Percentiles rank a stretch among this genome's conserved stretches.
Evolutionary conservation across 2,797 vertebrate genomes (phyloP).

Genomic region (Betta splendens): DNA sequence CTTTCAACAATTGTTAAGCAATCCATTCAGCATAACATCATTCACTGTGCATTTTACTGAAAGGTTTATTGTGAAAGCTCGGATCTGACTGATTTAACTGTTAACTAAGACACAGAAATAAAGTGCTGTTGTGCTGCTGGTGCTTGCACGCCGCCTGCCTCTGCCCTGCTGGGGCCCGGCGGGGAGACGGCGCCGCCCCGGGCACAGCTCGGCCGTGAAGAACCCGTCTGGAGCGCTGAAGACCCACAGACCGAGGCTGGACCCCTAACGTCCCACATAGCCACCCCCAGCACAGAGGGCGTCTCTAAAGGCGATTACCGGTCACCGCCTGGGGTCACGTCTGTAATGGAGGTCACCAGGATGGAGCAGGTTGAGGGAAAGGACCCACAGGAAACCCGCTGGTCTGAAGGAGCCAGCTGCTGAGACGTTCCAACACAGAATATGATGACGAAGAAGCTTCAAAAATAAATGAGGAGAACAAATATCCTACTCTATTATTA

Average conservation of each 20-base stretch:
- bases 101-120: no score
- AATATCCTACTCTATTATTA: no score
- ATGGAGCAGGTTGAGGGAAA: not conserved
- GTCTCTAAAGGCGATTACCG: not conserved
- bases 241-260: slow-evolving; percentile 33
- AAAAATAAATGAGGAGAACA: no score
- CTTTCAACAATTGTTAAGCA: no score
- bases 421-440: no score
- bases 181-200: slow-evolving; percentile 35
- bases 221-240: slow-evolving; percentile 57
- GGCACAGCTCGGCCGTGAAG: slow-evolving; percentile 56
- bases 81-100: slow-evolving; percentile 4
- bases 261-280: slow-evolving; percentile 29
- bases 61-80: slow-evolving; percentile 30
- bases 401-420: not conserved
- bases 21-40: no score
- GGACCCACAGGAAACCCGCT: not conserved
- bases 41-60: slow-evolving; percentile 1
- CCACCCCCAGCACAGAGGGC: not conserved
- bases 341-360: not conserved
- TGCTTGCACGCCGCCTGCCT: slow-evolving; percentile 32
- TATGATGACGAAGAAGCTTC: no score
- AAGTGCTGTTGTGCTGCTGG: slow-evolving; percentile 23
- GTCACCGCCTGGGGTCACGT: not conserved
- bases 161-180: slow-evolving; percentile 60